Evolutionary conservation across 2,113 vertebrate genomes (phyloP).

Genomic region (chimpanzee (Pan troglodytes)): DNA sequence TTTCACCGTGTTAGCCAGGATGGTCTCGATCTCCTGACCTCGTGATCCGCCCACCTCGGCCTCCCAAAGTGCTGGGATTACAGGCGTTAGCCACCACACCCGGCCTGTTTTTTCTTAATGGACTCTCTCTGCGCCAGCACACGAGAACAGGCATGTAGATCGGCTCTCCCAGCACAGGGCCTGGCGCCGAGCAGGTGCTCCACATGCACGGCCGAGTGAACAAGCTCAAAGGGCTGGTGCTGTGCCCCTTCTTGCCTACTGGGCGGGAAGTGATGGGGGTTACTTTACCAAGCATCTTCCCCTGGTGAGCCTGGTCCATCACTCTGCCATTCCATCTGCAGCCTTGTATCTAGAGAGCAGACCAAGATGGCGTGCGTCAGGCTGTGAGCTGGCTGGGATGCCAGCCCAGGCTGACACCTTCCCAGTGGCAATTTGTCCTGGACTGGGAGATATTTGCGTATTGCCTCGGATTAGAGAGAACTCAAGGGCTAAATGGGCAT

Average conservation of each 20-base stretch:
- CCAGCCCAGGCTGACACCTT: neutral
- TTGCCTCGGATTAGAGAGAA: neutral
- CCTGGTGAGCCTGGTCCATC: neutral
- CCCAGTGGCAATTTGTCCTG: neutral
- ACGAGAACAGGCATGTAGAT: neutral
- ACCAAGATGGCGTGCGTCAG: neutral
- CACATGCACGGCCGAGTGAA: neutral
- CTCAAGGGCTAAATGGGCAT: neutral
- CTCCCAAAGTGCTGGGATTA: too few species aligned
- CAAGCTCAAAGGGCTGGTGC: neutral
- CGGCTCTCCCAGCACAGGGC: neutral
- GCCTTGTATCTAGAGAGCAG: neutral
- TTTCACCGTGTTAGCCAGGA: too few species aligned
- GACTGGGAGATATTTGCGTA: neutral
- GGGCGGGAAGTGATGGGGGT: fast-evolving
- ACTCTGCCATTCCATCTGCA: too few species aligned
- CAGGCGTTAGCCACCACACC: too few species aligned
- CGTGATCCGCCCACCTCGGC: too few species aligned
- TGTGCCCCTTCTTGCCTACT: neutral
- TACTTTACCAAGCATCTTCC: neutral
- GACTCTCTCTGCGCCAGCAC: neutral
- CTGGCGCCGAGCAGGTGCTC: neutral
- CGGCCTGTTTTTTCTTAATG: too few species aligned
- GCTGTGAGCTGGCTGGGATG: too few species aligned
- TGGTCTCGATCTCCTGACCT: too few species aligned